Percentiles rank a stretch among this genome's conserved stretches.
phyloP scores from a whole-genome alignment of 2,888 invertebrate species.

The Pyrrhosoma nymphula region DNA sequence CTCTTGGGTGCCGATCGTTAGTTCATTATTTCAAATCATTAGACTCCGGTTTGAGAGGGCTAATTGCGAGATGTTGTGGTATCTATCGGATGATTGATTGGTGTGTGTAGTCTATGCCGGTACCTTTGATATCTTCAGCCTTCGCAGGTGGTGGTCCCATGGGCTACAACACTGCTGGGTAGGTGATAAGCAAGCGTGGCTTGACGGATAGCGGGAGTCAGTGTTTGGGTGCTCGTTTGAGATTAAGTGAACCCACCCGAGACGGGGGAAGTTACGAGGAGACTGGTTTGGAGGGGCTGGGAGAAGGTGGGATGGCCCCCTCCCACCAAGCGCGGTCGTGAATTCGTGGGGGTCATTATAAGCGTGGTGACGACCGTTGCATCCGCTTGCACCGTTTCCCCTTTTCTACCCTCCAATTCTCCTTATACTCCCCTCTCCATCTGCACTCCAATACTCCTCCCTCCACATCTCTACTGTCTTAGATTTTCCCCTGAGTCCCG shows the following conservation, averaged over 20 bases:
- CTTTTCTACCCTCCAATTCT: background rate
- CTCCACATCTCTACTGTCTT: too few relatives aligned
- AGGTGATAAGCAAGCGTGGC: background rate
- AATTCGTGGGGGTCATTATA: conserved; percentile 38
- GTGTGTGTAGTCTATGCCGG: too few relatives aligned
- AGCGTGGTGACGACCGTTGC: conserved; percentile 1
- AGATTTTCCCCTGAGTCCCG: too few relatives aligned
- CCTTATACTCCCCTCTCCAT: background rate
- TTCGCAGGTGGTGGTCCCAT: background rate
- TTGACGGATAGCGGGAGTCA: background rate
- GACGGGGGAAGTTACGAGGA: background rate
- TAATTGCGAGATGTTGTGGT: too few relatives aligned
- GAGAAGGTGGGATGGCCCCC: background rate
- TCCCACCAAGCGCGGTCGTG: conserved; percentile 6
- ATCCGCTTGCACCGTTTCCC: background rate
- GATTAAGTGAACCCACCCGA: background rate
- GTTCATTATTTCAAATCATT: too few relatives aligned
- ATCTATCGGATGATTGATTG: too few relatives aligned
- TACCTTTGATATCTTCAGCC: too few relatives aligned
- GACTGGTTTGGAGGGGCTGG: background rate
- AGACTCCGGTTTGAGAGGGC: too few relatives aligned
- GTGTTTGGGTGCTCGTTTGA: background rate
- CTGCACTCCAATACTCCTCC: background rate
- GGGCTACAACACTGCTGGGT: background rate
- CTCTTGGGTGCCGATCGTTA: too few relatives aligned